Percentiles rank a stretch among this genome's conserved stretches.
Conservation (phyloP, 2,888 invertebrate genomes). For the Epicampocera succincta region DNA sequence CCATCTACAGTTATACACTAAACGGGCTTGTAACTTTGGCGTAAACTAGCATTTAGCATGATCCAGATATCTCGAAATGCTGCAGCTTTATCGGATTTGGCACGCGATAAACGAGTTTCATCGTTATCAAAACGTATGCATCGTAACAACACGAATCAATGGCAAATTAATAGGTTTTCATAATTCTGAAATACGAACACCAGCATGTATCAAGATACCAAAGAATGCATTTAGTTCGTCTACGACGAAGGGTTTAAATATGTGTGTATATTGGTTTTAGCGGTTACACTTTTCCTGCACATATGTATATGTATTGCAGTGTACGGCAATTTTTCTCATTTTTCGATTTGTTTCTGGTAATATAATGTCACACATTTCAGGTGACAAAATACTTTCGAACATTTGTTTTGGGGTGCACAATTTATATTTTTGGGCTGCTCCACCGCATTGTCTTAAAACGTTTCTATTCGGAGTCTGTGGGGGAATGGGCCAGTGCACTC, state of each 20-base stretch:
- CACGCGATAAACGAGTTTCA: background rate
- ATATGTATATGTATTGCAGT: slow-evolving; percentile 8
- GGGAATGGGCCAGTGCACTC: too few relatives aligned
- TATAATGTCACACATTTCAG: slow-evolving; percentile 12
- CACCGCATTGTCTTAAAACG: background rate
- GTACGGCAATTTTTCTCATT: slow-evolving; percentile 2
- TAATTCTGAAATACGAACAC: background rate
- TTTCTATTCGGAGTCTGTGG: too few relatives aligned
- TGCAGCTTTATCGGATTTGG: too few relatives aligned
- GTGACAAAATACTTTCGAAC: slow-evolving; percentile 16
- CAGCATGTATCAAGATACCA: background rate
- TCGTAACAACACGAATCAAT: background rate
- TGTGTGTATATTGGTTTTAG: too few relatives aligned
- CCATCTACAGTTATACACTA: slow-evolving; percentile 22
- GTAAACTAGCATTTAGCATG: too few relatives aligned
- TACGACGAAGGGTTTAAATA: background rate
- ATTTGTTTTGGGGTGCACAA: background rate
- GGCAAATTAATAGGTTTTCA: background rate
- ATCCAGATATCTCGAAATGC: too few relatives aligned
- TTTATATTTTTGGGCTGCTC: background rate
- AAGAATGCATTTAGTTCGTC: slow-evolving; percentile 1
- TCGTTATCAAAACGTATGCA: slow-evolving; percentile 7
- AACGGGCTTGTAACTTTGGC: slow-evolving; percentile 1
- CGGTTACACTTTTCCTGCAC: background rate
- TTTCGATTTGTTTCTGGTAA: slow-evolving; percentile 6